These are phyloP conservation scores for Notolepis coatsorum DNA, from an alignment of 2,797 vertebrate genomes.

Conservation along the genomic window DNA sequence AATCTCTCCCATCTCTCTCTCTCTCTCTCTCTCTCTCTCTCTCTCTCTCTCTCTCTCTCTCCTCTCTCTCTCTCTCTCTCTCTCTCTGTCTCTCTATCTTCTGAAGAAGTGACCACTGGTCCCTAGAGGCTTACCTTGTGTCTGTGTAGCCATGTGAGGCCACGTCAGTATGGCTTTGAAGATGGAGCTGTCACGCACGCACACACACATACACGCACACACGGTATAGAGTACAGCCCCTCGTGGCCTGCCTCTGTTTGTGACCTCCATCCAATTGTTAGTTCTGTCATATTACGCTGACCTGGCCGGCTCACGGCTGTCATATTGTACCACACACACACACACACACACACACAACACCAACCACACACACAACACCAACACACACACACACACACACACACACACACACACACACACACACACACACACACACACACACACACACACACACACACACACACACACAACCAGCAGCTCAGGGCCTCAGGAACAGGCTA, in stretches of 20 bases:
- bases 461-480: background rate
- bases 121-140: slow-evolving; percentile 7
- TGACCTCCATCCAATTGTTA: background rate
- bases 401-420: no score
- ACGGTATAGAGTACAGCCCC: background rate
- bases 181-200: background rate
- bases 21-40: no score
- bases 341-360: no score
- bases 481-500: background rate
- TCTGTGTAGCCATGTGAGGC: slow-evolving; percentile 40
- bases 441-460: background rate
- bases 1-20: no score
- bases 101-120: background rate
- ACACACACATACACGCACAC: no score
- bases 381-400: no score
- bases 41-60: background rate
- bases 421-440: no score
- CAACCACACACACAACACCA: no score
- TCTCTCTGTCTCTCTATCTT: background rate
- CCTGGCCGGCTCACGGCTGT: no score
- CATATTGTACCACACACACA: no score
- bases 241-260: background rate
- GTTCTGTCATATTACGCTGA: no score
- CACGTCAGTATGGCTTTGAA: background rate
- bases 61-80: background rate